Conservation (phyloP, 2,888 invertebrate genomes). For the Meiosimyza platycephala region DNA sequence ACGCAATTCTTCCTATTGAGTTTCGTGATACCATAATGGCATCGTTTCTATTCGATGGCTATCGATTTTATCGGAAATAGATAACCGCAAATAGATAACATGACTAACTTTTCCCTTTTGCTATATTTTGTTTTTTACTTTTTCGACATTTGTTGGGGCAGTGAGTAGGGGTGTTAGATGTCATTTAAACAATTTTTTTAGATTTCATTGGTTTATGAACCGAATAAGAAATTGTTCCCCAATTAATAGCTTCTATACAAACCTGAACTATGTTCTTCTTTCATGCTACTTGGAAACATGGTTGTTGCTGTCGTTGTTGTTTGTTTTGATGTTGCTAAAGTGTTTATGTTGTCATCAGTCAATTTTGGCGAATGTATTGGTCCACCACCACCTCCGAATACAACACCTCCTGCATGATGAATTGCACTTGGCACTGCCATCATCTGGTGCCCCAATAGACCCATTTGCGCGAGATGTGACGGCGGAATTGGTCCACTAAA, state of each 20-base stretch:
- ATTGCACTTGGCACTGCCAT: constrained; percentile 30
- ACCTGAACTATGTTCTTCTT: constrained; percentile 68
- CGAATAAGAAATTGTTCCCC: too few relatives aligned
- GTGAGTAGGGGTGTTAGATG: too few relatives aligned
- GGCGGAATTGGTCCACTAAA: constrained; percentile 49
- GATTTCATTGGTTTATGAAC: too few relatives aligned
- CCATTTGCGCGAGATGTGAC: constrained; percentile 42
- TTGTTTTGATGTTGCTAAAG: constrained; percentile 31
- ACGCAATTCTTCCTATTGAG: too few relatives aligned
- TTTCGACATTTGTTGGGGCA: too few relatives aligned
- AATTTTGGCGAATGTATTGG: constrained; percentile 54
- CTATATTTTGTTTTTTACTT: too few relatives aligned
- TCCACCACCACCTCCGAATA: constrained; percentile 35
- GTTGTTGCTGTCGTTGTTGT: constrained; percentile 44
- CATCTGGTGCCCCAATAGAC: constrained; percentile 42
- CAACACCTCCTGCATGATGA: constrained; percentile 16
- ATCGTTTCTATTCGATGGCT: too few relatives aligned
- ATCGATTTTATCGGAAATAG: too few relatives aligned
- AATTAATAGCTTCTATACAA: not conserved
- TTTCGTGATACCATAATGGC: too few relatives aligned
- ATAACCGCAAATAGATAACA: too few relatives aligned
- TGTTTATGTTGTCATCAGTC: constrained; percentile 51
- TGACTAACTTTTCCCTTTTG: too few relatives aligned
- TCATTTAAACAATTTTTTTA: too few relatives aligned
- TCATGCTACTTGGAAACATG: constrained; percentile 65